Evolutionary conservation across 2,113 vertebrate genomes (phyloP).

Genomic region (Corythornis madagascariensis): DNA sequence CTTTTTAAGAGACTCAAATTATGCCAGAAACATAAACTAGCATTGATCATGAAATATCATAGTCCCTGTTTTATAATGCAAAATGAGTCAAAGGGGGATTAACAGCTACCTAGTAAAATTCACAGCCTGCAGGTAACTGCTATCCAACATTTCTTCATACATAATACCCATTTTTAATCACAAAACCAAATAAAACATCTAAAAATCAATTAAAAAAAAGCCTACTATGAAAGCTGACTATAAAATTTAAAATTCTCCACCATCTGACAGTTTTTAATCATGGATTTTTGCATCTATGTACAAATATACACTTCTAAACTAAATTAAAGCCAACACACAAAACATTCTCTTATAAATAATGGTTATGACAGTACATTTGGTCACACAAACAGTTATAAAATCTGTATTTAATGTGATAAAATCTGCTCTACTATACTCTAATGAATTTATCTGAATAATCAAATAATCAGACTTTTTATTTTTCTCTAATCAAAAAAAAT

Average conservation of each 20-base stretch:
- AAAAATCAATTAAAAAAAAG: not conserved
- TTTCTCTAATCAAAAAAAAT: not conserved
- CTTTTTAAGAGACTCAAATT: slow-evolving; percentile 15
- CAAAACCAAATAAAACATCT: not conserved
- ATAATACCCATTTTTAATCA: not conserved
- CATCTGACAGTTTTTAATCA: not conserved
- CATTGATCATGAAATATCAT: not conserved
- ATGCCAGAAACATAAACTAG: not conserved
- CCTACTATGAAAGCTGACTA: not conserved
- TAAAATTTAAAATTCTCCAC: not conserved
- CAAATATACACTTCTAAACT: not conserved
- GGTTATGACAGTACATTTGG: not conserved
- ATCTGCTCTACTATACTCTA: not conserved
- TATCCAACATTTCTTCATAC: not conserved
- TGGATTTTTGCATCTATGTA: not conserved
- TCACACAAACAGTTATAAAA: not conserved
- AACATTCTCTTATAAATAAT: not conserved
- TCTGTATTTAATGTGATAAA: not conserved
- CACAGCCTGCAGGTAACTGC: not conserved
- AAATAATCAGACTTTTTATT: not conserved
- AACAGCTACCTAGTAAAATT: not conserved
- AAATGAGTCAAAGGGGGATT: not conserved
- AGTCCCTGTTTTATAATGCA: not conserved
- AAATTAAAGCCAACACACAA: not conserved
- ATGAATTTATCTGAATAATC: not conserved